These are phyloP conservation scores for Mus minutoides DNA, from an alignment of 2,797 vertebrate species.

Conservation along the genomic window DNA sequence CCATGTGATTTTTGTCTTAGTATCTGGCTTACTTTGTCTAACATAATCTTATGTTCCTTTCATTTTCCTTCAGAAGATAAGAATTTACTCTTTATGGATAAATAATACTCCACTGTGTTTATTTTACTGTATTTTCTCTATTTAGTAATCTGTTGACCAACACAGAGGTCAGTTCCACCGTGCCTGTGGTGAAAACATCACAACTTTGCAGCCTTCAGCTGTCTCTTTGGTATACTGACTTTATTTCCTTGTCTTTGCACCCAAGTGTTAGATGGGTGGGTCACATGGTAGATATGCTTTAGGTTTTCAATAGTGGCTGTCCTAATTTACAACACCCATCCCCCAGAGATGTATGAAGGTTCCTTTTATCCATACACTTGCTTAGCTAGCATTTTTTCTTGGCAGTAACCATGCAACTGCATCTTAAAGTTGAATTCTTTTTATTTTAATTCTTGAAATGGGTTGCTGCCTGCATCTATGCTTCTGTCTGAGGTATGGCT, in stretches of 20 bases:
- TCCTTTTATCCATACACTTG: background rate
- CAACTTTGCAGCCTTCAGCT: too few relatives aligned
- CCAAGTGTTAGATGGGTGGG: too few relatives aligned
- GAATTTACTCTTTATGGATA: background rate
- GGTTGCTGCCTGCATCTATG: background rate
- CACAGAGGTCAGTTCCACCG: background rate
- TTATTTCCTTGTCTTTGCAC: background rate
- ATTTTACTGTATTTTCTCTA: background rate
- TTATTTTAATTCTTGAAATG: background rate
- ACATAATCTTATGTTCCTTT: background rate
- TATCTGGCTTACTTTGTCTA: background rate
- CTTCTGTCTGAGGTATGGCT: background rate
- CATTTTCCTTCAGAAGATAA: background rate
- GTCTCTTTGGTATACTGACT: too few relatives aligned
- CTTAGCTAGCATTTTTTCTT: background rate
- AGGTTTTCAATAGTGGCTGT: background rate
- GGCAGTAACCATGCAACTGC: background rate
- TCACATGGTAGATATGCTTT: background rate
- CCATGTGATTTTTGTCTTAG: too few relatives aligned
- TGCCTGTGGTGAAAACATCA: background rate
- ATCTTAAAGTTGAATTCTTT: background rate
- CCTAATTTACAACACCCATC: too few relatives aligned
- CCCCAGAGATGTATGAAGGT: background rate
- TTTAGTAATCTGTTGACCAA: background rate
- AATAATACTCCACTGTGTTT: background rate